A percentile compares a stretch with the other conserved stretches of the same genome.
These are phyloP conservation scores for Eupelmus urozonus DNA, from an alignment of 2,888 invertebrate species.

Conservation along the genomic window DNA sequence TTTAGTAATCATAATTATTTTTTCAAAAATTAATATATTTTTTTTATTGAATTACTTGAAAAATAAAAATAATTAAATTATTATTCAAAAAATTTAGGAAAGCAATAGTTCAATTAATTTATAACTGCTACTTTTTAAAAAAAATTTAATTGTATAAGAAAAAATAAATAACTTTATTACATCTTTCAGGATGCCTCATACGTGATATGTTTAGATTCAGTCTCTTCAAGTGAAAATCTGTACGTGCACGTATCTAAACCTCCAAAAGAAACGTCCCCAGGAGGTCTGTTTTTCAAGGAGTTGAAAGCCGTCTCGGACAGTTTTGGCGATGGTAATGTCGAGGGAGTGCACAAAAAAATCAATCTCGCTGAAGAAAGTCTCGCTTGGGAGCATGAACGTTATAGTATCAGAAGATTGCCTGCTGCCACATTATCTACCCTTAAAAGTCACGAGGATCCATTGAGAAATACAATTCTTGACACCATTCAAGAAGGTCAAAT, in stretches of 20 bases:
- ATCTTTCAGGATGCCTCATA: slow-evolving; percentile 88
- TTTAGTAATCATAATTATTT: slow-evolving; percentile 12
- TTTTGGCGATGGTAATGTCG: slow-evolving; percentile 78
- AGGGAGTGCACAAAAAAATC: slow-evolving; percentile 95
- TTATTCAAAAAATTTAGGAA: not conserved
- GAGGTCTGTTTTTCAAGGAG: slow-evolving; percentile 83
- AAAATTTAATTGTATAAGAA: too few species aligned
- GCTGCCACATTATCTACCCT: slow-evolving; percentile 94
- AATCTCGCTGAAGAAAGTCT: slow-evolving; percentile 94
- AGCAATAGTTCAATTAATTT: not conserved
- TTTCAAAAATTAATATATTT: slow-evolving; percentile 26
- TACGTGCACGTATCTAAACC: slow-evolving; percentile 98
- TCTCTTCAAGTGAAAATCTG: slow-evolving; percentile 83
- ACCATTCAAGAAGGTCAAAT: slow-evolving; percentile 80
- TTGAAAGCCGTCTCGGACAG: slow-evolving; percentile 80
- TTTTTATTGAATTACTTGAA: not conserved
- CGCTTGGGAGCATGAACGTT: slow-evolving; percentile 98
- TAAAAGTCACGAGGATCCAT: slow-evolving; percentile 83
- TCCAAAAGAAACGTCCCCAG: slow-evolving; percentile 90
- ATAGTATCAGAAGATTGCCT: slow-evolving; percentile 93
- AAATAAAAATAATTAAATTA: slow-evolving; percentile 14
- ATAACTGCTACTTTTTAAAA: too few species aligned
- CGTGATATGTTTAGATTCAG: slow-evolving; percentile 92
- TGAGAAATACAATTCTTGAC: slow-evolving; percentile 83
- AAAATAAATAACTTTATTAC: slow-evolving; percentile 30